Base-by-base conservation (phyloP, 37 sponge, comb jelly and placozoan species). In the Cladorhizidae sp. region DNA sequence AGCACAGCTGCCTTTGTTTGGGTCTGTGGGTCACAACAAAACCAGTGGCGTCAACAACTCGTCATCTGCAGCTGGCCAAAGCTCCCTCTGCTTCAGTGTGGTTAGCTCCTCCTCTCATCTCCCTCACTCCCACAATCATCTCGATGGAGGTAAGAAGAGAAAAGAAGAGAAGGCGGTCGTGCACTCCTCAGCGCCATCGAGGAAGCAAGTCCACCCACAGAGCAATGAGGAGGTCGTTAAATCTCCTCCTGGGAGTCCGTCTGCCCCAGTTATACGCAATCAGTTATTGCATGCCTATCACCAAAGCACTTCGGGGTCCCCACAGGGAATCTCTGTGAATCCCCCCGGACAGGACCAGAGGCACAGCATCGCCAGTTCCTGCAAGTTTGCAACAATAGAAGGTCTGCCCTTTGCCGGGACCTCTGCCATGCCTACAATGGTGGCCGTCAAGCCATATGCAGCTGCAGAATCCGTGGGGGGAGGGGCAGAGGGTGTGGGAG, bases 321-420 rank as follows among this genome's bases (percentile, higher is more conserved):
- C 70, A 20, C 33, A 29, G 35, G 55, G 70, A 0, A 25, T 37
- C 0, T 54, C 68, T 29, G 81, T 80, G 57, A 62, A 23, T 43
- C 35, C 67, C 8, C 69, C 80, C 1, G 73, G 52, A 5, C 86
- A 86, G 57, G 55, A 86, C 57, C 86, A 86, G 64, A 35, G 86
- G 29, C 86, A 86, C 68, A 86, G 80, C 57, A 54, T 68, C 23
- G 86, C 75, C 32, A 73, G 57, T 55, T 35, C 52, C 7, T 5
- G 49, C 49, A 71, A 71, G 22, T 42, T n/a, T 7, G n/a, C 23
- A 3, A 45, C n/a, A n/a, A 26, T 61, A 28, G 62, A 61, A 28
- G 25, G 2, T 32, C 18, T 31, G 12, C 67, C 35, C 3, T 65
- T 65, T 29, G 5, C 61, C 12, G 67, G 67, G 5, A 65, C 11